phyloP scores from a whole-genome alignment of 2,888 invertebrate genomes.

The Micoletzkya japonica region DNA sequence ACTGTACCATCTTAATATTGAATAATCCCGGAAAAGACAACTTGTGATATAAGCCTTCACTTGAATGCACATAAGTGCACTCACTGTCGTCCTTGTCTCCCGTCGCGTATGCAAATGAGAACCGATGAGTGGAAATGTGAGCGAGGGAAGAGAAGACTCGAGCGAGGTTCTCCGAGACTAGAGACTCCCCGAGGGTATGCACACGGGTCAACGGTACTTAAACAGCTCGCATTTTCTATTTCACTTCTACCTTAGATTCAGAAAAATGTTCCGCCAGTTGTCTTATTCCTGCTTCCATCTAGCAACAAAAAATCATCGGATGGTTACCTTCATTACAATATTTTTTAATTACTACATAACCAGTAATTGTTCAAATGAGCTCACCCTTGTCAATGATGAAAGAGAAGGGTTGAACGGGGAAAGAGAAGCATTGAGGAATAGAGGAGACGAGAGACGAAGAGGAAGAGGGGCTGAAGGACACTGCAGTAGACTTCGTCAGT shows the following conservation, averaged over 20 bases:
- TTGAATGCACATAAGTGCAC: neutral
- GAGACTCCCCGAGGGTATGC: neutral
- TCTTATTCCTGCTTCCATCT: too few species aligned
- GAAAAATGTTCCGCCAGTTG: too few species aligned
- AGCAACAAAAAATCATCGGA: too few species aligned
- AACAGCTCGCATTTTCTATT: too few species aligned
- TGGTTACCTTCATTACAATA: too few species aligned
- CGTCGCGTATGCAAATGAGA: neutral
- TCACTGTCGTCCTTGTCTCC: neutral
- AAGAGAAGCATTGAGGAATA: neutral
- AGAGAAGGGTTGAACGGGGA: neutral
- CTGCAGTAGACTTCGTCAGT: too few species aligned
- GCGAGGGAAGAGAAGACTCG: neutral
- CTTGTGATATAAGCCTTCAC: neutral
- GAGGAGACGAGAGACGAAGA: neutral
- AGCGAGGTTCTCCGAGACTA: neutral
- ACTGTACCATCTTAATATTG: neutral
- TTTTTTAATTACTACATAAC: neutral
- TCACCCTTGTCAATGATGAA: neutral
- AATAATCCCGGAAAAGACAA: neutral
- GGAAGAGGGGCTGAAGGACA: too few species aligned
- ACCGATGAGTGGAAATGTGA: constrained; percentile 2
- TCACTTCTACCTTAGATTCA: too few species aligned
- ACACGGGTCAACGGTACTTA: neutral
- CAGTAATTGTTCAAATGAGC: neutral